A percentile compares a stretch with the other conserved stretches of the same genome.
These are phyloP conservation scores for Cremastinae sp. DNA, from an alignment of 2,888 invertebrate genomes.

Conservation along the genomic window DNA sequence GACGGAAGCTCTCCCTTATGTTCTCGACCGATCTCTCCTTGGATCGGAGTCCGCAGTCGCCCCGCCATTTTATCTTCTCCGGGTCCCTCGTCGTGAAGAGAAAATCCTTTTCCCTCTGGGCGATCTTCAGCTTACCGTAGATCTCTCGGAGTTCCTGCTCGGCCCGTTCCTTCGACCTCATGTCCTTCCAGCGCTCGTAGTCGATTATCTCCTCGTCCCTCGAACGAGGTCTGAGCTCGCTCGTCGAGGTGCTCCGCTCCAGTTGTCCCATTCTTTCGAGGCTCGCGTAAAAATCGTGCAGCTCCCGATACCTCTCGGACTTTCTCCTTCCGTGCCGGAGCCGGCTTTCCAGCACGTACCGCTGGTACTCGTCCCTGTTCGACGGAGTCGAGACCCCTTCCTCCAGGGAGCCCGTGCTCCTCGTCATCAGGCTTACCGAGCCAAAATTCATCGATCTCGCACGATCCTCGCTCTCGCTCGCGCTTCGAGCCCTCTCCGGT, in stretches of 20 bases:
- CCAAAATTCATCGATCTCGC: slow-evolving; percentile 64
- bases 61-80: slow-evolving; percentile 89
- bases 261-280: slow-evolving; percentile 92
- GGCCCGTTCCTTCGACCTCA: slow-evolving; percentile 89
- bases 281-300: slow-evolving; percentile 92
- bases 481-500: slow-evolving; percentile 83
- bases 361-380: slow-evolving; percentile 85
- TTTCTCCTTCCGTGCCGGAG: slow-evolving; percentile 83
- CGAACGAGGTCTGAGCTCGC: slow-evolving; percentile 86
- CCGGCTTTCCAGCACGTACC: slow-evolving; percentile 85
- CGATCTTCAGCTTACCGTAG: slow-evolving; percentile 88
- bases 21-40: slow-evolving; percentile 95
- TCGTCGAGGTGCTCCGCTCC: slow-evolving; percentile 88
- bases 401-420: slow-evolving; percentile 81
- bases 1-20: slow-evolving; percentile 89
- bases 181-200: slow-evolving; percentile 92
- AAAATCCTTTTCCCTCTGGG: slow-evolving; percentile 92
- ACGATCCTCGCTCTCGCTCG: slow-evolving; percentile 83
- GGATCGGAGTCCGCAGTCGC: slow-evolving; percentile 87
- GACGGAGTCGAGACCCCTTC: slow-evolving; percentile 69
- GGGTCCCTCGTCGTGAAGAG: slow-evolving; percentile 89
- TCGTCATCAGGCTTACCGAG: slow-evolving; percentile 74
- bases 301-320: slow-evolving; percentile 91
- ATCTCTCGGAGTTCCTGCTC: slow-evolving; percentile 90
- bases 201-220: slow-evolving; percentile 91